phyloP scores from a whole-genome alignment of 2,888 invertebrate genomes.

The Apoda limacodes region DNA sequence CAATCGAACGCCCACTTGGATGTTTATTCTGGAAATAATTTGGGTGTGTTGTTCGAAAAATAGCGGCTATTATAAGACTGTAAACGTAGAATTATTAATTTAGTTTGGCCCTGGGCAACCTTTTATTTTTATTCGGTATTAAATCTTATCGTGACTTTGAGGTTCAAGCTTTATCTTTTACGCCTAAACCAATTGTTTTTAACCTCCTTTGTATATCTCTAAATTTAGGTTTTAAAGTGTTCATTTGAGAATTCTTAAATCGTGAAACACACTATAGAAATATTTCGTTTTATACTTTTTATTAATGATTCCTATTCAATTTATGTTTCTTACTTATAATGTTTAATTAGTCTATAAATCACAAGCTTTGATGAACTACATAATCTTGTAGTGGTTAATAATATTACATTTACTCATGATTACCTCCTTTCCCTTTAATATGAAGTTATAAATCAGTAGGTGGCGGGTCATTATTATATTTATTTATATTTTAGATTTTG shows the following conservation, averaged over 20 bases:
- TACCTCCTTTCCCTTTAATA: conserved; percentile 20
- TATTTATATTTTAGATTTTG: too few relatives aligned
- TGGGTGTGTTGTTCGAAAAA: conserved; percentile 28
- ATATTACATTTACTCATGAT: too few relatives aligned
- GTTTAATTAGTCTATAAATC: too few relatives aligned
- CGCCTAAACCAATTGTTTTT: conserved; percentile 20
- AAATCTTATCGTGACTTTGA: conserved; percentile 32
- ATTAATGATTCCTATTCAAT: too few relatives aligned
- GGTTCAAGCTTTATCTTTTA: conserved; percentile 26
- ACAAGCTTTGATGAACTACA: too few relatives aligned
- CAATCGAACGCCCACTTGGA: conserved; percentile 27
- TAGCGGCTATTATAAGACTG: conserved; percentile 29
- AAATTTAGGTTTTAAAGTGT: conserved; percentile 1
- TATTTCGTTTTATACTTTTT: too few relatives aligned
- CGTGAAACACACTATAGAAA: too few relatives aligned
- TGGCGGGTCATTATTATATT: conserved; percentile 39
- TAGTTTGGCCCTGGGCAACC: conserved; percentile 28
- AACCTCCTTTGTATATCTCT: too few relatives aligned
- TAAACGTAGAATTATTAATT: conserved; percentile 37
- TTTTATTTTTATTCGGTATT: conserved; percentile 27
- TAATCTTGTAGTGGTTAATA: too few relatives aligned
- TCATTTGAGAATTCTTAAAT: neutral
- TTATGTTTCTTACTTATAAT: too few relatives aligned
- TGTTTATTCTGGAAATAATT: conserved; percentile 31
- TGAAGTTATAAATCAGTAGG: conserved; percentile 43